A percentile compares a stretch with the other conserved stretches of the same genome.
These are phyloP conservation scores for Iselma pallidipennis DNA, from an alignment of 2,888 invertebrate species.

Conservation along the genomic window DNA sequence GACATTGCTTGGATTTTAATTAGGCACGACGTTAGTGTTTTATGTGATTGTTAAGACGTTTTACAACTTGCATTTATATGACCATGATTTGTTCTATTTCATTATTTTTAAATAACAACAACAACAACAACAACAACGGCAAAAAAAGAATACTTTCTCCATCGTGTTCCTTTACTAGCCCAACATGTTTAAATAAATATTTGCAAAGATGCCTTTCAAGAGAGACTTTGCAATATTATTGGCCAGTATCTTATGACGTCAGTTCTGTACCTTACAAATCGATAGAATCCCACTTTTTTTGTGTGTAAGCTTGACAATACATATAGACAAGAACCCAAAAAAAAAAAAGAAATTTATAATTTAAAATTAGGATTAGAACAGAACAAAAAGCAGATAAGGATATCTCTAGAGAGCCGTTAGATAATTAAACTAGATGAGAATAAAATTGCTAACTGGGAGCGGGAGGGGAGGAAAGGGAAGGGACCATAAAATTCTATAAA, in stretches of 20 bases:
- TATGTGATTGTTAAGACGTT: conserved; percentile 11
- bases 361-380: no score
- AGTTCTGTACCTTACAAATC: neutral
- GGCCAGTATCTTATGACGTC: neutral
- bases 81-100: conserved; percentile 17
- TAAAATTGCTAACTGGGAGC: neutral
- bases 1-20: conserved; percentile 21
- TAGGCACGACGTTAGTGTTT: conserved; percentile 12
- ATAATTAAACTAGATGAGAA: neutral
- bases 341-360: neutral
- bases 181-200: neutral
- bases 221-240: neutral
- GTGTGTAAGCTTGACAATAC: neutral
- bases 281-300: neutral
- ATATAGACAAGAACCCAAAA: neutral
- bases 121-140: neutral
- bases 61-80: conserved; percentile 19
- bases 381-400: no score
- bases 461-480: neutral
- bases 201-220: neutral
- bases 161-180: neutral
- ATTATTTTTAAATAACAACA: neutral
- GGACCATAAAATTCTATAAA: no score
- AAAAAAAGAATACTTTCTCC: no score
- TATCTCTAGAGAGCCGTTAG: no score